These are phyloP conservation scores for Perizoma affinitatum DNA, from an alignment of 2,888 invertebrate species.

Conservation along the genomic window DNA sequence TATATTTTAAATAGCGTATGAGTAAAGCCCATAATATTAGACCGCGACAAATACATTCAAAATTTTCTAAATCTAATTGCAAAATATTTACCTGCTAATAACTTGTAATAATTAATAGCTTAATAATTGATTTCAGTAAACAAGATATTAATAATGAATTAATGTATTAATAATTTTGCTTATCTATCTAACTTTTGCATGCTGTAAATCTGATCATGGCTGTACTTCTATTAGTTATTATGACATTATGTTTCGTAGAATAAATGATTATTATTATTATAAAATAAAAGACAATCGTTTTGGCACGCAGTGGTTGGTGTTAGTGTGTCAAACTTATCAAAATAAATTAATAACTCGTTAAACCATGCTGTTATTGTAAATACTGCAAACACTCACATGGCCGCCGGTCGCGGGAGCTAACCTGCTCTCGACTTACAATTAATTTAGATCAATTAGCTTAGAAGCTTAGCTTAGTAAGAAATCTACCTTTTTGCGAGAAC, in stretches of 20 bases:
- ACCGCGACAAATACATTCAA: neutral
- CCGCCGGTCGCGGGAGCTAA: slow-evolving; percentile 42
- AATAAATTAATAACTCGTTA: slow-evolving; percentile 18
- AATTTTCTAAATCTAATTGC: neutral
- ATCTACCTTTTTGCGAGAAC: slow-evolving; percentile 46
- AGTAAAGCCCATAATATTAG: too few relatives aligned
- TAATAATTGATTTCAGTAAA: too few relatives aligned
- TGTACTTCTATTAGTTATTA: too few relatives aligned
- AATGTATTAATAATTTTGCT: too few relatives aligned
- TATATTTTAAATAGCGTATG: too few relatives aligned
- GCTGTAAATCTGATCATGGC: too few relatives aligned
- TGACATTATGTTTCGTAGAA: too few relatives aligned
- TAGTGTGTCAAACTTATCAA: slow-evolving; percentile 15
- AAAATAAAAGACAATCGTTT: neutral
- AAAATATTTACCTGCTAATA: neutral
- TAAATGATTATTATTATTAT: too few relatives aligned
- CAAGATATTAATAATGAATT: too few relatives aligned
- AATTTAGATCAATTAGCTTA: slow-evolving; percentile 35
- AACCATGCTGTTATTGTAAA: slow-evolving; percentile 54
- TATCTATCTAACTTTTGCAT: too few relatives aligned
- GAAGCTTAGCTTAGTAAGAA: slow-evolving; percentile 64
- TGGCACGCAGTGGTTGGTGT: slow-evolving; percentile 6
- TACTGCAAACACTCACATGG: slow-evolving; percentile 53
- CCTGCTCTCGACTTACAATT: slow-evolving; percentile 46
- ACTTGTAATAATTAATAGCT: too few relatives aligned